Base-by-base conservation (phyloP, 2,888 invertebrate genomes). In the Zele albiditarsus region DNA sequence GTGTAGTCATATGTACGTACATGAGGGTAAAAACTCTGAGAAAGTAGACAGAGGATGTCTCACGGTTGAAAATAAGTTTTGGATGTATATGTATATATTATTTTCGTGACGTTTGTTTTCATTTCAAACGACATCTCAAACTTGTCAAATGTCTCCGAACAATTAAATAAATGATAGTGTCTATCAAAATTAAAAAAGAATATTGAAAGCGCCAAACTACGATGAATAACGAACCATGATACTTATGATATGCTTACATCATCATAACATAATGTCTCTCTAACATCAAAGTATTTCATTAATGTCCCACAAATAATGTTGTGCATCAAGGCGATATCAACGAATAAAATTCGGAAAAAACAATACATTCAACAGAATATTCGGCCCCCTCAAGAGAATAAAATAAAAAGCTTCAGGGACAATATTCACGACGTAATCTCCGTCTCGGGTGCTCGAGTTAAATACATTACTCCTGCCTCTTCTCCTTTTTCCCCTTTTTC, bases 361-460 rank as follows among this genome's bases (percentile, higher is more conserved):
- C 69, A 69, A 69, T 69, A 69, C 69, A 58, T 69, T 69, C 38
- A 38, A 60, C 33, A 28, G 28, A 63, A 63, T 69, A 78, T 77
- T 78, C 75, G 25, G 70, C 73, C 79, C 78, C 76, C 76, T 71
- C 67, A 73, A 65, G 70, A 67, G 73, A 71, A 71, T 71, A 70
- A 70, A 70, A 68, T 68, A 69, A 69, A 71, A 71, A 71, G 38
- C 62, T 28, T 42, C 23, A 75, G 53, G 80, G 80, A 83, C 83
- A 83, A 83, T 84, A 84, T 86, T 85, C 84, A 82, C 83, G 70
- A 80, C 80, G 84, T 85, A 86, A 85, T 87, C 84, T 84, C 83
- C 81, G 81, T 71, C 71, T 71, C 71, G 83, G 84, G 82, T 87
- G 83, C 84, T 86, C 84, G 82, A 86, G 83, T 87, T 87, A 87